Evolutionary conservation across 2,888 invertebrate genomes (phyloP), one percentile per base, ranked within the genome.

Genomic region (Dilophus febrilis): DNA sequence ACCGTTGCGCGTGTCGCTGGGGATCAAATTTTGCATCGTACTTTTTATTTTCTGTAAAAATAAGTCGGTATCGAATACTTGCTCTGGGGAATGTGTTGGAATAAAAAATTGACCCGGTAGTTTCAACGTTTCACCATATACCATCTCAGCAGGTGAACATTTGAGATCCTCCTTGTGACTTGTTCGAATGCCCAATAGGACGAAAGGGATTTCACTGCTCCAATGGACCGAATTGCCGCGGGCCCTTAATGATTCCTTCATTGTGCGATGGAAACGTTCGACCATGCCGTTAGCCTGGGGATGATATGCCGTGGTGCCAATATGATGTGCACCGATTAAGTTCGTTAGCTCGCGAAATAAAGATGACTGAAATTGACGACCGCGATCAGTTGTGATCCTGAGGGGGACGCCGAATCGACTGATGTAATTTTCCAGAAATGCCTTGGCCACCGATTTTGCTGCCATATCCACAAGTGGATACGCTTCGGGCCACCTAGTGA

Each of bases 211-310:
- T 16, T 37, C 37, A n/a, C 16, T 11, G 13, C 13, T 5, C 35
- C 35, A 35, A 13, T 35, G 6, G 14, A 18, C 26, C 2, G 35
- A 11, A 29, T 29, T 29, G 4, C 13, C 19, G 3, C 18, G 12
- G 4, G 22, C 12, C 11, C 18, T 35, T 3, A 22, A 12, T 13
- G 35, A 41, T 39, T 38, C 26, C 30, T 48, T 48, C 8, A 48
- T 10, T 2, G 42, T 40, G 2, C 48, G 40, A 26, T 48, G 45
- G 38, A 44, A 48, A 19, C 47, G 31, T 35, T 48, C 49, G 11
- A 47, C 35, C 17, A 45, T 37, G 2, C 45, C 47, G 33, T 22
- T 22, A 22, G 22, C 22, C 22, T 22, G 22, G 4, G 22, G 22
- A 22, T 22, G 22, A 22, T 22, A 48, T 3, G 44, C 18, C 10